phyloP scores from a whole-genome alignment of 1,140 invertebrate species.

The Semibalanus balanoides region DNA sequence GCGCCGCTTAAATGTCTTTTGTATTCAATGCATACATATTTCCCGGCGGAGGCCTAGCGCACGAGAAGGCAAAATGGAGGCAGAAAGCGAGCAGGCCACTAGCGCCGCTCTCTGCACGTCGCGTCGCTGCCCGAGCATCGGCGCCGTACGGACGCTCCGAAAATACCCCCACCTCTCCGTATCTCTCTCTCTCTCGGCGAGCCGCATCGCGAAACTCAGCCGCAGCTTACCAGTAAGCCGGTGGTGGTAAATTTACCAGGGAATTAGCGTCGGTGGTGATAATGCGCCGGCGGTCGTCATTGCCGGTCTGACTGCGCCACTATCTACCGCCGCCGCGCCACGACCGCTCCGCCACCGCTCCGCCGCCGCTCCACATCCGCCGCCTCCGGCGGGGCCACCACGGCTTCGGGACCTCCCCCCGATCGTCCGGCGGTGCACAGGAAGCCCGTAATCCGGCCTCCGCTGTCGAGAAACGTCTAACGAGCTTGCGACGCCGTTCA shows the following conservation, averaged over 20 bases:
- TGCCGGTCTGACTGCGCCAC: neutral
- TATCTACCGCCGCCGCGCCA: neutral
- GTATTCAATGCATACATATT: neutral
- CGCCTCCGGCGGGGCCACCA: too few relatives aligned
- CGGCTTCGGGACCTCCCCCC: too few relatives aligned
- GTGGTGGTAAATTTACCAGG: neutral
- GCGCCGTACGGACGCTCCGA: neutral
- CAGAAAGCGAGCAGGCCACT: too few relatives aligned
- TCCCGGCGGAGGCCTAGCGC: neutral
- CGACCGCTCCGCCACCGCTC: too few relatives aligned
- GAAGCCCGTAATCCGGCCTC: neutral
- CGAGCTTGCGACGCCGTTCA: neutral
- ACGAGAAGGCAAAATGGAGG: neutral
- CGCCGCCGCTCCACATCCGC: too few relatives aligned
- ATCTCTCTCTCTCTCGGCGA: neutral
- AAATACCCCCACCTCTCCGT: neutral
- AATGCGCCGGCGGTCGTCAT: neutral
- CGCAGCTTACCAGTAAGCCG: neutral
- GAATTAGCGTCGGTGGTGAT: neutral
- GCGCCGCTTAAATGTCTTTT: constrained; percentile 1
- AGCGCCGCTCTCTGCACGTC: too few relatives aligned
- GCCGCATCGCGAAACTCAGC: neutral
- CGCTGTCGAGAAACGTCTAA: neutral
- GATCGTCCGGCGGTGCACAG: neutral
- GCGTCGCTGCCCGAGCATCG: too few relatives aligned